Base-by-base conservation (phyloP, 2,113 vertebrate species). In the Dromaius novaehollandiae region DNA sequence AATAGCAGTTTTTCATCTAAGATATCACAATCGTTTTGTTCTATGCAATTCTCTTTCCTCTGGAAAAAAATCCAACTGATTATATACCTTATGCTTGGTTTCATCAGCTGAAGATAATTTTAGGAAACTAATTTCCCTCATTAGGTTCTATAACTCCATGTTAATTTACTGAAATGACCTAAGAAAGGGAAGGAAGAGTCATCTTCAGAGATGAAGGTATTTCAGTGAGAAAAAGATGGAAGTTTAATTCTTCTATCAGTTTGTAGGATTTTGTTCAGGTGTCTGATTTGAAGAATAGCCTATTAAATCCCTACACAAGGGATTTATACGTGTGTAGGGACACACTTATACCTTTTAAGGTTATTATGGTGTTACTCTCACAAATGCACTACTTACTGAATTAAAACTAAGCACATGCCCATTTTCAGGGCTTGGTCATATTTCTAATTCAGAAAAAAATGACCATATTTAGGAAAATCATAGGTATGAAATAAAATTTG, bases 121-220 rank as follows among this genome's bases (percentile, higher is more conserved):
- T 44, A 76, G 82, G 88, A 82, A 96, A 92, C 87, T 88, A 89
- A 96, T 97, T 95, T 85, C 51, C 75, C 76, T 97, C 48, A 56
- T 95, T 94, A 93, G 24, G 32, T 89, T 94, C 56, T 82, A 32
- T 86, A 94, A 95, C 48, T 88, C 89, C 55, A n/a, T 80, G 36
- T 26, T 92, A 88, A 95, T 95, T 96, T 92, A 50, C 74, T 63
- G 75, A 78, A 92, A 93, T 81, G 46, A 96, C 93, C 55, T 89
- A 38, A 58, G 66, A 81, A 87, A 81, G 63, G 64, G 81, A 24
- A 48, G 13, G 42, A 18, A 93, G 66, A 25, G 30, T 76, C 80
- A 56, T 74, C 58, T 74, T 83, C 56, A 75, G 66, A 21, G 80
- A 53, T 69, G 11, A 80, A 82, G 28, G 15, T 73, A 55, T 79